Evolutionary conservation across 2,888 invertebrate species (phyloP), one percentile per base, ranked within the genome.

Genomic region (Antheraea assamensis): DNA sequence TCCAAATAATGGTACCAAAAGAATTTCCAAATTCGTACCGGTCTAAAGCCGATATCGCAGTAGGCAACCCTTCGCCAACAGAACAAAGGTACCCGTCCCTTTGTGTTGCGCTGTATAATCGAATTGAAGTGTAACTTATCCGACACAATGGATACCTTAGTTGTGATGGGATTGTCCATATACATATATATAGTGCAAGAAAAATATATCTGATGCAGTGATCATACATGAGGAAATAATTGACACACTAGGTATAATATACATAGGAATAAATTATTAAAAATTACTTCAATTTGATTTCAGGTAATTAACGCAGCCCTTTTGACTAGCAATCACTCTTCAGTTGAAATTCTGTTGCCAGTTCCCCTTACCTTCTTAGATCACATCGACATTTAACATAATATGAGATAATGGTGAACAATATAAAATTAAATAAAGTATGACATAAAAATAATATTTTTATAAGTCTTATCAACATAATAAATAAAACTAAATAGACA

Each of bases 121-220:
- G 76, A 78, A 81, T 81, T 78, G 78, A 80, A 80, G 78, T 79
- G 81, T 81, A 78, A 81, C 81, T 81, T 80, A 81, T 80, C 79
- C 79, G 77, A 74, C 75, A 79, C 80, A 79, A 75, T 71, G 72
- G 74, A 75, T 73, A 73, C 70, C 73, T 73, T 55, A 31, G 66
- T 31, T 61, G 42, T 47, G 73, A 73, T 73, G 68, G 70, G 70
- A 70, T 73, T 70, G 52, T 19, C 31, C 66, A 66, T 31, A 31
- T 66, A 66, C 31, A 31, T 66, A 58, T 55, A 73, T 66, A 35
- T 24, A 1, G 30, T 66, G 30, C 70, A 71, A 52, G 35, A 68
- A 70, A 35, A 70, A 31, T 17, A 72, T 66, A 31, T 49, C 19
- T 64, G 30, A 72, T 1, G 19, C 27, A 52, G 24, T n/a, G 21